phyloP scores from a whole-genome alignment of 2,113 vertebrate species.

The Dolichallabes microphthalmus region DNA sequence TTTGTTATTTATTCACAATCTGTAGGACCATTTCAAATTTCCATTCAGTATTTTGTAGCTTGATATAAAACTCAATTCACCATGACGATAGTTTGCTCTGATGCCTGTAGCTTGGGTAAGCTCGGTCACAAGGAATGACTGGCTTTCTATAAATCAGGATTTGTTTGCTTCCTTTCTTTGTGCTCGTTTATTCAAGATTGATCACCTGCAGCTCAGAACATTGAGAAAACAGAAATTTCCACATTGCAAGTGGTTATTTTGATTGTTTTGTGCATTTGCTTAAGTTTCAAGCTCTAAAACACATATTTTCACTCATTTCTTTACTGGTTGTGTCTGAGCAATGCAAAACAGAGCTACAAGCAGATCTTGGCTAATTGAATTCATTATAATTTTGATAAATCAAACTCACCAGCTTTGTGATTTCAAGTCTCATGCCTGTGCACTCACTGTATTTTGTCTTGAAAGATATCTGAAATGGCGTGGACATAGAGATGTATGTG shows the following conservation, averaged over 20 bases:
- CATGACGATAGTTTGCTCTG: neutral
- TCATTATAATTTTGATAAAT: neutral
- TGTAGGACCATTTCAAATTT: neutral
- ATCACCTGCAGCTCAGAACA: neutral
- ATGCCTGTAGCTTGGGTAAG: neutral
- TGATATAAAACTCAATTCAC: neutral
- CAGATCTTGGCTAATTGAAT: neutral
- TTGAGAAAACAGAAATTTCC: neutral
- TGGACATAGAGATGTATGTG: conserved; percentile 48
- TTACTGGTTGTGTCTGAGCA: neutral
- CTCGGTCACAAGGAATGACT: neutral
- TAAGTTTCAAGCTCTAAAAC: neutral
- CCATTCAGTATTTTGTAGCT: neutral
- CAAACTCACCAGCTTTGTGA: neutral
- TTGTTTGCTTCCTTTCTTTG: neutral
- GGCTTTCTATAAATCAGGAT: neutral
- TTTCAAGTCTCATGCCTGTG: neutral
- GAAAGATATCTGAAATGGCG: conserved; percentile 15
- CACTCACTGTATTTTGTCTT: neutral
- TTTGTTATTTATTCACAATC: neutral
- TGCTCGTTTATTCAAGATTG: neutral
- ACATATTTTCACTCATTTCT: neutral
- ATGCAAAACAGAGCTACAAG: neutral
- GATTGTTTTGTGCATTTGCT: neutral
- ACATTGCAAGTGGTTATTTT: neutral